Evolutionary conservation across 2,888 invertebrate species (phyloP), one percentile per base, ranked within the genome.

Genomic region (Drosophila flavopinicola): DNA sequence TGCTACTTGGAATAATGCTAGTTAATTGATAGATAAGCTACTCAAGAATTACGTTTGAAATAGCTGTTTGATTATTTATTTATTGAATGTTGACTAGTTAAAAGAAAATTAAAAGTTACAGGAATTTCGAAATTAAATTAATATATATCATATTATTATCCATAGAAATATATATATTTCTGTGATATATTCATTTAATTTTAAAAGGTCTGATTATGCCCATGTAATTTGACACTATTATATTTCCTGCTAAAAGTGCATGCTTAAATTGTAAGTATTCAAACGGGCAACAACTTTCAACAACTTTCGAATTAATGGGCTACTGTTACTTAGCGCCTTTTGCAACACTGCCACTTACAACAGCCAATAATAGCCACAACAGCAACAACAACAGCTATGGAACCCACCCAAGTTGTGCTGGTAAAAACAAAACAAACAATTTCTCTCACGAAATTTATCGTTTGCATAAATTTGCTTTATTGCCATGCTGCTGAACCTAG

Each of bases 381-480:
- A 60, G 44, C 20, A 42, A 25, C 29, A 58, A 25, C 23, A 15
- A 30, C 25, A 17, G 39, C 41, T 32, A n/a, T 37, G 29, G n/a
- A 17, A 54, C 17, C 39, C 48, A 29, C 56, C 23, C 54, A 56
- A 42, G 41, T 24, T 51, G 52, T 32, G 56, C 61, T 66, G 75
- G 58, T 54, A 44, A 82, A 76, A 86, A 73, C 63, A 80, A 85
- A 80, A 87, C 87, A 80, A 86, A 86, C 88, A 86, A 66, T 84
- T 74, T 80, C 80, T 72, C 87, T 69, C 82, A 80, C 78, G 67
- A 73, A 89, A 86, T 89, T 89, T 89, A 89, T 88, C 84, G 88
- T 85, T 88, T 88, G 89, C 87, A 89, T 89, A 88, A 89, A 89
- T 88, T 89, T 89, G 85, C 77, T 89, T 88, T 88, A 86, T 86